Conservation (phyloP, 2,113 vertebrate species). For the Platysternon megacephalum region DNA sequence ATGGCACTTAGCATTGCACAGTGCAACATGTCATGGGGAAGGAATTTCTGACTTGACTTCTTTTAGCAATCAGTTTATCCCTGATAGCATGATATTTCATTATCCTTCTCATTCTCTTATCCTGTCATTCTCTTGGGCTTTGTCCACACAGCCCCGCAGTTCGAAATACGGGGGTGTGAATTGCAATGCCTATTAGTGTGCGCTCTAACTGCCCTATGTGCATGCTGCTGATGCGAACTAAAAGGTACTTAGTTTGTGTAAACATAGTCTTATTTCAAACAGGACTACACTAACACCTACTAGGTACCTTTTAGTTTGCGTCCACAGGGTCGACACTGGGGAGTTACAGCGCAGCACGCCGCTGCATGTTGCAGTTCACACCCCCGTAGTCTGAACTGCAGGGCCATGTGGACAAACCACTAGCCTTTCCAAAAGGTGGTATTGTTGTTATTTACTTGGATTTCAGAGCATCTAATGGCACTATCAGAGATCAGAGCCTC, state of each 20-base stretch:
- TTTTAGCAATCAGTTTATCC: not conserved
- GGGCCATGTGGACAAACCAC: not conserved
- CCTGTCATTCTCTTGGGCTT: not conserved
- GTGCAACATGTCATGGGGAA: not conserved
- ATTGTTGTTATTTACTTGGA: not conserved
- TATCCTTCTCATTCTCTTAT: not conserved
- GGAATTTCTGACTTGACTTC: fast-evolving
- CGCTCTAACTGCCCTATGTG: not conserved
- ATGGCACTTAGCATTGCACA: not conserved
- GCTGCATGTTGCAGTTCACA: not conserved
- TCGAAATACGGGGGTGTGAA: not conserved
- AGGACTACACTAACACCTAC: not conserved
- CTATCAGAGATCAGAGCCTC: not conserved
- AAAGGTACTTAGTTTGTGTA: not conserved
- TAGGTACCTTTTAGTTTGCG: not conserved
- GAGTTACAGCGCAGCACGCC: not conserved
- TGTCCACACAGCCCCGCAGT: not conserved
- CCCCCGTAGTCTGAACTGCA: not conserved
- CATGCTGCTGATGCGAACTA: not conserved
- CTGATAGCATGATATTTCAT: not conserved
- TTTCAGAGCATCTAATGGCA: not conserved
- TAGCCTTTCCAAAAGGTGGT: not conserved
- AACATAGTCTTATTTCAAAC: not conserved
- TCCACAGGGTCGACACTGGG: not conserved
- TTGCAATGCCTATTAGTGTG: not conserved